Base-by-base conservation (phyloP, 2,888 invertebrate species). In the Morpho achilles region DNA sequence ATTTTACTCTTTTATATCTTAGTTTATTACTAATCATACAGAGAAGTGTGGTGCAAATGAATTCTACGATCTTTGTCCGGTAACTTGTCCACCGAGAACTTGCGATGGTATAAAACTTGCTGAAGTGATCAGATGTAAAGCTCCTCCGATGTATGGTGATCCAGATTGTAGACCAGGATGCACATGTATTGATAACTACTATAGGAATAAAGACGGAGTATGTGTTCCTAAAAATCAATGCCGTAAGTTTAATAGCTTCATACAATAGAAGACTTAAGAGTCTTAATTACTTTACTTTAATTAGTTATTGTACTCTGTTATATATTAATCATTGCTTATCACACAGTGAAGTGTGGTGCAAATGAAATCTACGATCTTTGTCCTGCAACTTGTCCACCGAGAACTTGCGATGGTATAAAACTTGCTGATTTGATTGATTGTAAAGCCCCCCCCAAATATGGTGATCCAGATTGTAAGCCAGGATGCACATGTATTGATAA, bases 401-500 rank as follows among this genome's bases (percentile, higher is more conserved):
- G 52, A 41, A 61, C 48, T 10, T 79, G 77, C 54, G 70, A 65
- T 41, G 71, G 75, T 0, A 66, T 77, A 22, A 60, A 59, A 23
- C 61, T 56, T 3, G 0, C 41, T n/a, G 40, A 23, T 23, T 39
- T 69, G 8, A 68, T 72, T 53, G 50, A 58, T 8, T 79, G 77
- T 44, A 49, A 16, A 2, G 55, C 63, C 0, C 62, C 69, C 7
- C 77, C 74, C 6, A 53, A 68, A 46, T 64, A 68, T n/a, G 77
- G 79, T 7, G 73, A 75, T 47, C 64, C 71, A 2, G 63, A 62
- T 1, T 77, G 76, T 41, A 39, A 59, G 42, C 64, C 72, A 22
- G 72, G 72, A 0, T 82, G 82, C 56, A 60, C 74, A 8, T 82
- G 81, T 54, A 61, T 53, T 9, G 71, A 79, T 7, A 69, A 70